A percentile compares a stretch with the other conserved stretches of the same genome.
Evolutionary conservation across 2,888 invertebrate species (phyloP).

Genomic region (Melinopterus prodromus): DNA sequence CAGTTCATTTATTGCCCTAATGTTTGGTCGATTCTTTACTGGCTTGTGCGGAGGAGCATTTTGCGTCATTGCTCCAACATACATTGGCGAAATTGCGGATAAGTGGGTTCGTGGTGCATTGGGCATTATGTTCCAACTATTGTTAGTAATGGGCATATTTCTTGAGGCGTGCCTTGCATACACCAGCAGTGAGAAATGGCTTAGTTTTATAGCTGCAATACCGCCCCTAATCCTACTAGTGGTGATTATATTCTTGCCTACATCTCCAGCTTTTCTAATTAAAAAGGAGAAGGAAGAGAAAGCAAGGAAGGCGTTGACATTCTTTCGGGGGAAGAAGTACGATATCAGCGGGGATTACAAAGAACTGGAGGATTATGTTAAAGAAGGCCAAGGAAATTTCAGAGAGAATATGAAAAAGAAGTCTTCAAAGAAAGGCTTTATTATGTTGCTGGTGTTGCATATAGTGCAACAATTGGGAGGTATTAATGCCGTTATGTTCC

Average conservation of each 20-base stretch:
- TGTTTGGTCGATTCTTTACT: conserved; percentile 52
- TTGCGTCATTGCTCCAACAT: conserved; percentile 83
- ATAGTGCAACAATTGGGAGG: conserved; percentile 81
- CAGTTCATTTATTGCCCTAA: conserved; percentile 37
- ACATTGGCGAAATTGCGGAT: conserved; percentile 84
- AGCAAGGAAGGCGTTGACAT: conserved; percentile 69
- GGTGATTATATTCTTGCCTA: conserved; percentile 73
- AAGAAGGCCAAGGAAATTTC: conserved; percentile 41
- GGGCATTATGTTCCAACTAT: conserved; percentile 83
- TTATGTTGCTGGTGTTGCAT: conserved; percentile 60
- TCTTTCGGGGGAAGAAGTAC: conserved; percentile 75
- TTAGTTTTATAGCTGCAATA: conserved; percentile 27
- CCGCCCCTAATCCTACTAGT: conserved; percentile 63
- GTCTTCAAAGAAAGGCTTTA: conserved; percentile 53
- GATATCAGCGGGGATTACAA: conserved; percentile 70
- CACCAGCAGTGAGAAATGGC: not conserved
- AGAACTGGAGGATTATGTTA: conserved; percentile 65
- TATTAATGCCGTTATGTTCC: conserved; percentile 82
- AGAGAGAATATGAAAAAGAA: conserved; percentile 44
- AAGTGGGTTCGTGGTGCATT: conserved; percentile 79
- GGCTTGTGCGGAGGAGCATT: conserved; percentile 69
- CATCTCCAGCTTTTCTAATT: conserved; percentile 74
- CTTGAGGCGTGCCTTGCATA: conserved; percentile 6
- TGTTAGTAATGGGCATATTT: conserved; percentile 76
- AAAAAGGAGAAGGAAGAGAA: conserved; percentile 64